Evolutionary conservation across 2,113 vertebrate species (phyloP).

Genomic region (Pygoscelis adeliae): DNA sequence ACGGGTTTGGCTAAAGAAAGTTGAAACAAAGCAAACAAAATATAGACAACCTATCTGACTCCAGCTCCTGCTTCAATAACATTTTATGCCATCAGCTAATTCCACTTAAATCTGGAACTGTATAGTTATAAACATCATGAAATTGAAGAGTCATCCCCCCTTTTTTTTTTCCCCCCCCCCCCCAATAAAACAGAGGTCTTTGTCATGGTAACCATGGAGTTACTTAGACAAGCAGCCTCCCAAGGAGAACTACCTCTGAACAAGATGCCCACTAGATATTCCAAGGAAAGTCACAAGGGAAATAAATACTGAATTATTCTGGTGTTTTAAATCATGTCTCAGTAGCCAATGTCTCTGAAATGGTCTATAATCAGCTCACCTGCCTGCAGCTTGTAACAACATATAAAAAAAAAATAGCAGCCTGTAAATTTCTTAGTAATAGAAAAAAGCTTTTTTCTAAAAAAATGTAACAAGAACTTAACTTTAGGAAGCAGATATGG

Average conservation of each 20-base stretch:
- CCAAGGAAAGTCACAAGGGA: not conserved
- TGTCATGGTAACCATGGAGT: not conserved
- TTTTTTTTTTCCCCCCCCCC: not conserved
- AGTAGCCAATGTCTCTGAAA: not conserved
- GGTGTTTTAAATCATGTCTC: not conserved
- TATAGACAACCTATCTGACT: too few species aligned
- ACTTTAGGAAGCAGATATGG: not conserved
- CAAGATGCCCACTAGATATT: not conserved
- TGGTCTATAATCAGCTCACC: not conserved
- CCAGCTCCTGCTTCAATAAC: too few species aligned
- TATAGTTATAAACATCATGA: too few species aligned
- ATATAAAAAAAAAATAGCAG: not conserved
- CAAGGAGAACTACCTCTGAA: not conserved
- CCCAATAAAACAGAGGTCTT: not conserved
- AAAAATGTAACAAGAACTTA: not conserved
- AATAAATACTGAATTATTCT: not conserved
- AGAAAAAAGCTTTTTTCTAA: not conserved
- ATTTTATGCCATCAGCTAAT: too few species aligned
- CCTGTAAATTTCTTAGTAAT: not conserved
- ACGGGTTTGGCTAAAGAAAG: too few species aligned
- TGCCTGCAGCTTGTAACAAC: not conserved
- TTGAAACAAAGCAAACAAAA: too few species aligned
- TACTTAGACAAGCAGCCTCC: not conserved
- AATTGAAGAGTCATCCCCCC: too few species aligned
- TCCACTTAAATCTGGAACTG: too few species aligned